These are phyloP conservation scores for Agapornis canus DNA, from an alignment of 2,797 vertebrate genomes.

Conservation along the genomic window DNA sequence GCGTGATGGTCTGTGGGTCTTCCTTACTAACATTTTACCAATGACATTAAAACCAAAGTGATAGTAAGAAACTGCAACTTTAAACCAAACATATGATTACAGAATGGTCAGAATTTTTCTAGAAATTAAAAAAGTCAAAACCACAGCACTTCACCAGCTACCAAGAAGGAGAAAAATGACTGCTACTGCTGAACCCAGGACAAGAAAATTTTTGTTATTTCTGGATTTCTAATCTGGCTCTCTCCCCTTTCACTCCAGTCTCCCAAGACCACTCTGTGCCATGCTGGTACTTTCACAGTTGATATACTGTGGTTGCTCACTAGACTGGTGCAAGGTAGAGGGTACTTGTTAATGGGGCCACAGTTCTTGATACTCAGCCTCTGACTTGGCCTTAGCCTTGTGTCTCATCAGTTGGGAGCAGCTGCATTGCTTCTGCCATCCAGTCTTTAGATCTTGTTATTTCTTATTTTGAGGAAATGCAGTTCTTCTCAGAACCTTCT, in stretches of 20 bases:
- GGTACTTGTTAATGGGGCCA: fast-evolving
- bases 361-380: background rate
- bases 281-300: background rate
- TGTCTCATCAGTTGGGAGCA: background rate
- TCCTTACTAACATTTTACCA: background rate
- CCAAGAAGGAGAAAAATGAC: no score
- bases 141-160: no score
- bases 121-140: background rate
- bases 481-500: background rate
- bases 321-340: background rate
- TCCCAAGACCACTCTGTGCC: background rate
- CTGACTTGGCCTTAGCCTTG: background rate
- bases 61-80: background rate
- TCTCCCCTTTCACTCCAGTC: background rate
- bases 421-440: background rate
- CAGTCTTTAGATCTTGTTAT: background rate
- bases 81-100: background rate
- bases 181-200: no score
- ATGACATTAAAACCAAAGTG: background rate
- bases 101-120: background rate
- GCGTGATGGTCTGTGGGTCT: background rate
- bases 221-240: background rate
- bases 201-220: background rate
- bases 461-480: background rate
- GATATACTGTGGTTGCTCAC: background rate